Base-by-base conservation (phyloP, 2,888 invertebrate genomes). In the Bellardia pandia region DNA sequence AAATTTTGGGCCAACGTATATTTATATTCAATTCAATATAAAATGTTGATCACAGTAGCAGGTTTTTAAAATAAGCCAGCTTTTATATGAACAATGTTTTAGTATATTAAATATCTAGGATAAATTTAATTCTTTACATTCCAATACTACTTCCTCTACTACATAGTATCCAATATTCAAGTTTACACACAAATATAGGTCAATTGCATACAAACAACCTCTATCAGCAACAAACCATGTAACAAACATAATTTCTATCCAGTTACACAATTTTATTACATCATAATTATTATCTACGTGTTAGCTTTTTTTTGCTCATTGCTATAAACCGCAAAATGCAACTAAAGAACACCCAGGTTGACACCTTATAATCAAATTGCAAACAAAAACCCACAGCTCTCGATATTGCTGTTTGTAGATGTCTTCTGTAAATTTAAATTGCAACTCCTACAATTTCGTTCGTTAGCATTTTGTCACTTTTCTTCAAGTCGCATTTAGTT, bases 401-500 rank as follows among this genome's bases (percentile, higher is more conserved):
- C 11, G 33, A 30, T 58, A 11, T 68, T 56, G 53, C 30, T 60
- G 11, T 33, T 60, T 13, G 40, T 62, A 11, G 11, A 56, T 45
- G 48, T 60, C 56, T 13, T 62, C 14, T 23, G 7, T 2, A 33
- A 23, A 45, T 68, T 23, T 74, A 23, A 33, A 14, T 16, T 42
- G n/a, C 14, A 74, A 74, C 72, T 66, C 74, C 80, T 66, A 74
- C 66, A 74, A 64, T 56, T 23, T 48, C 7, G n/a, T 69, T 69
- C 4, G 30, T 5, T 13, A 45, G 37, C 33, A 66, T 14, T 66
- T 66, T 37, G n/a, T 16, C 23, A 48, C 48, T 51, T 66, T 77
- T 72, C 23, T 60, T 72, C 23, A 60, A 75, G 64, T 53, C 71
- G 56, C 75, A 79, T 75, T 86, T 60, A 56, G 72, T 80, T 77